phyloP scores from a whole-genome alignment of 2,113 vertebrate genomes.

The Ophthalmolycus amberensis region DNA sequence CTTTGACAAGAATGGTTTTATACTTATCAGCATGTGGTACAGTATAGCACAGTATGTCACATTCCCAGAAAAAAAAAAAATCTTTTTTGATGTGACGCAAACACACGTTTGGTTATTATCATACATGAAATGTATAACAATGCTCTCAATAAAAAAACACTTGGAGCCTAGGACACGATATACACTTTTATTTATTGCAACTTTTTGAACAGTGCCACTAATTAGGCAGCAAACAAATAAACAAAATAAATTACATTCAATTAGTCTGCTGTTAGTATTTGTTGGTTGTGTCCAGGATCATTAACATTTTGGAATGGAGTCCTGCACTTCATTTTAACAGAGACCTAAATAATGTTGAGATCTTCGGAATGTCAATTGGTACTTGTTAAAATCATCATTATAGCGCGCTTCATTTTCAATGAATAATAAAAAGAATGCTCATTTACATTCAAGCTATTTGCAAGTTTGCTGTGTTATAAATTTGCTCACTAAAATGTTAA shows the following conservation, averaged over 20 bases:
- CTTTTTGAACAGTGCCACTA: not conserved
- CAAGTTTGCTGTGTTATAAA: not conserved
- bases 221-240: not conserved
- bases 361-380: not conserved
- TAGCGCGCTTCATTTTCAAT: not conserved
- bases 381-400: not conserved
- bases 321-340: not conserved
- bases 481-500: conserved; percentile 7
- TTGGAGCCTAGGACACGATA: not conserved
- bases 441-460: not conserved
- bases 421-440: not conserved
- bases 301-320: conserved; percentile 15
- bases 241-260: not conserved
- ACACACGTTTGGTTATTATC: not conserved
- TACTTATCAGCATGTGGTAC: not conserved
- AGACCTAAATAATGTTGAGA: not conserved
- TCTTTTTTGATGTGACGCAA: not conserved
- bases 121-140: conserved; percentile 1
- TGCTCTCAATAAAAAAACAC: not conserved
- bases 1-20: not conserved
- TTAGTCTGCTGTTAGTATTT: conserved; percentile 10
- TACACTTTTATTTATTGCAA: conserved; percentile 4
- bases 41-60: not conserved
- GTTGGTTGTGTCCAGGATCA: conserved; percentile 1
- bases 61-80: not conserved